Percentiles rank a stretch among this genome's conserved stretches.
Evolutionary conservation across 2,888 invertebrate species (phyloP).

Genomic region (Operophtera brumata): DNA sequence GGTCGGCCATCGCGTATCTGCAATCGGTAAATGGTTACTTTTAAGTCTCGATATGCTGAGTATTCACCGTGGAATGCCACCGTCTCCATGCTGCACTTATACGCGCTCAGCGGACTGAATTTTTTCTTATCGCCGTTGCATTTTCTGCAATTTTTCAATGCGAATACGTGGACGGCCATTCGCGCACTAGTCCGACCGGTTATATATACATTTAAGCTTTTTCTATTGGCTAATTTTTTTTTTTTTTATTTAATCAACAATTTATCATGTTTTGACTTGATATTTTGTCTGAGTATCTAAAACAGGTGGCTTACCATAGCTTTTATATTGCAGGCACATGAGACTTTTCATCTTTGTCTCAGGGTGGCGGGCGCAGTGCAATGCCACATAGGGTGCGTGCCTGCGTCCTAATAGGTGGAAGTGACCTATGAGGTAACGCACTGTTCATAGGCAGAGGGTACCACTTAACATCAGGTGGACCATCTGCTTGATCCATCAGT

Average conservation of each 20-base stretch:
- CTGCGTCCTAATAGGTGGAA: too few species aligned
- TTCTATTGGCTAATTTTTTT: slow-evolving; percentile 45
- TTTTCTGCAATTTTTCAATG: slow-evolving; percentile 78
- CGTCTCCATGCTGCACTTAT: slow-evolving; percentile 74
- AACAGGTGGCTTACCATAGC: too few species aligned
- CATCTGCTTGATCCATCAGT: too few species aligned
- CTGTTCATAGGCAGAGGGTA: too few species aligned
- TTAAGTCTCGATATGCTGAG: slow-evolving; percentile 76
- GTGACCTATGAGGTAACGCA: too few species aligned
- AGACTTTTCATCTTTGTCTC: too few species aligned
- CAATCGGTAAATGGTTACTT: slow-evolving; percentile 79
- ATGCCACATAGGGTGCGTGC: too few species aligned
- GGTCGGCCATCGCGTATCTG: slow-evolving; percentile 78
- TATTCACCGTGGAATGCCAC: slow-evolving; percentile 76
- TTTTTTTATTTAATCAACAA: slow-evolving; percentile 39
- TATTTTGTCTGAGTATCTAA: too few species aligned
- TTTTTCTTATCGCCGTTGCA: slow-evolving; percentile 79
- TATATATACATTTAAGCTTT: slow-evolving; percentile 39
- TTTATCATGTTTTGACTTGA: too few species aligned
- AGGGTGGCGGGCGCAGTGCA: too few species aligned
- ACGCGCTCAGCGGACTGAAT: slow-evolving; percentile 73
- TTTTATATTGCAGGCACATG: too few species aligned
- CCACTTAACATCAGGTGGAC: too few species aligned
- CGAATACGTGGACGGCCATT: slow-evolving; percentile 49
- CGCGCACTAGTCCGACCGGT: slow-evolving; percentile 26